Percentiles rank a stretch among this genome's conserved stretches.
Evolutionary conservation across 2,888 invertebrate species (phyloP).

Genomic region (Anodontia alba): DNA sequence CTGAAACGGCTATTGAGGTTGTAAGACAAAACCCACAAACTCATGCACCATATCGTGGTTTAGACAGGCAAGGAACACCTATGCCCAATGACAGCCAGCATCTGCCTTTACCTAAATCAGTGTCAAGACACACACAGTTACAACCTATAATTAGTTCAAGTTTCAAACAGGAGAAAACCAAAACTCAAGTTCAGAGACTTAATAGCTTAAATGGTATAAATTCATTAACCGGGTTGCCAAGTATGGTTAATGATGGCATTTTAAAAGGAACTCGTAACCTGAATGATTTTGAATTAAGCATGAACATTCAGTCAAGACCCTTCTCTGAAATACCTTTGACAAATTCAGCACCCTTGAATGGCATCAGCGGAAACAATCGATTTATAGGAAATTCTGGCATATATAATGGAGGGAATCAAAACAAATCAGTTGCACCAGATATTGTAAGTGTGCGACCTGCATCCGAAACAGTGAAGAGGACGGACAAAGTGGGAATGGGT

Average conservation of each 20-base stretch:
- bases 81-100: constrained; percentile 27
- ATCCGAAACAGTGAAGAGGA: constrained; percentile 47
- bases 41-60: constrained; percentile 43
- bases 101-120: constrained; percentile 27
- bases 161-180: background rate
- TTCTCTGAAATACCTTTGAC: constrained; percentile 52
- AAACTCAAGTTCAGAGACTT: background rate
- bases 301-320: constrained; percentile 27
- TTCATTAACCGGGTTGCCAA: constrained; percentile 33
- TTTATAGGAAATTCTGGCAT: background rate
- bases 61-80: constrained; percentile 26
- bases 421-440: background rate
- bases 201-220: constrained; percentile 20
- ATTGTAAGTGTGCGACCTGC: constrained; percentile 19
- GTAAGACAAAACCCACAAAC: constrained; percentile 37
- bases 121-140: constrained; percentile 52
- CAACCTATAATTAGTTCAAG: constrained; percentile 35
- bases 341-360: background rate
- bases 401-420: background rate
- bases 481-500: constrained; percentile 54
- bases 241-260: constrained; percentile 20
- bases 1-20: background rate
- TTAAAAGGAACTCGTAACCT: constrained; percentile 14
- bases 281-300: background rate
- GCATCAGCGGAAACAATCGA: background rate